Percentiles rank a stretch among this genome's conserved stretches.
phyloP scores from a whole-genome alignment of 2,797 vertebrate species.

The Oreonectes daqikongensis region DNA sequence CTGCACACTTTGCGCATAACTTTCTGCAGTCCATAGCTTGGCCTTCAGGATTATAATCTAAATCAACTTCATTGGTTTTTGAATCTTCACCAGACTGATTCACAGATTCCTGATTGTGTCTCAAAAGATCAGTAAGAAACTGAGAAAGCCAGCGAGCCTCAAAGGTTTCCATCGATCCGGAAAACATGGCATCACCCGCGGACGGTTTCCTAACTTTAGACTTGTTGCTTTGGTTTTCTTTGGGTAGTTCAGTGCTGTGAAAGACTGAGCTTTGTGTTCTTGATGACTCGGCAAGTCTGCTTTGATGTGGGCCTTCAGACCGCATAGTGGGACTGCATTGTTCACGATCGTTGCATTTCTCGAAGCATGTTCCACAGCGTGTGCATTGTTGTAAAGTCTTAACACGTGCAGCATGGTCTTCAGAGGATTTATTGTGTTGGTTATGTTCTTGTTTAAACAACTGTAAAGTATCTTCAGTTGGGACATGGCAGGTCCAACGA shows the following conservation, averaged over 20 bases:
- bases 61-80: not conserved
- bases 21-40: conserved; percentile 59
- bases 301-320: conserved; percentile 42
- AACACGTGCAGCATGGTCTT: conserved; percentile 52
- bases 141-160: conserved; percentile 59
- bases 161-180: conserved; percentile 60
- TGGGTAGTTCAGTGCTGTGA: conserved; percentile 39
- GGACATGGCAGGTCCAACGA: conserved; percentile 18
- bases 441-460: conserved; percentile 34
- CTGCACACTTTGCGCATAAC: conserved; percentile 72
- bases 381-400: conserved; percentile 62
- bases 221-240: conserved; percentile 20
- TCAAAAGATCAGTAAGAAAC: conserved; percentile 53
- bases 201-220: conserved; percentile 20
- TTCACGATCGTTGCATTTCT: conserved; percentile 67
- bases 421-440: conserved; percentile 54
- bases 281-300: not conserved
- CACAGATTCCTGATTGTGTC: conserved; percentile 37
- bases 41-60: conserved; percentile 34
- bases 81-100: conserved; percentile 6
- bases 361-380: conserved; percentile 58
- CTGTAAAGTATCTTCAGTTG: conserved; percentile 12
- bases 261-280: conserved; percentile 42
- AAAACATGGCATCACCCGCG: conserved; percentile 52
- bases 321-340: conserved; percentile 61